phyloP scores from a whole-genome alignment of 35 echinoderm and acorn worm genomes.

The Strongylocentrotus purpuratus region DNA sequence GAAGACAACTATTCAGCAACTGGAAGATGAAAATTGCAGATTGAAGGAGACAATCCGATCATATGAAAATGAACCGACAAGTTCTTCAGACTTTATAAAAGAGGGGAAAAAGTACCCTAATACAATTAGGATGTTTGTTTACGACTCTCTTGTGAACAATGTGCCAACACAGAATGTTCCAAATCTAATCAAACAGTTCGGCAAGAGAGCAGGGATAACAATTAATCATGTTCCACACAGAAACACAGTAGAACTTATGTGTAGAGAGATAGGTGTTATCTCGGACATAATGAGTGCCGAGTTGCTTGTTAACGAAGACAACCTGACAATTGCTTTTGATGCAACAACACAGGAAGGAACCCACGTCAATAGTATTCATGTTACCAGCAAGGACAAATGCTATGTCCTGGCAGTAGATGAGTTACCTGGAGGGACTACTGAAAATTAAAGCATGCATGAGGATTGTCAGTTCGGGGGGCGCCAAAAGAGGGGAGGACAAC shows the following conservation, averaged over 20 bases:
- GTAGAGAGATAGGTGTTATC: background rate
- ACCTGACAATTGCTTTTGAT: conserved; percentile 60
- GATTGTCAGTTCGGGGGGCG: no score
- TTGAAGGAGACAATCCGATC: no score
- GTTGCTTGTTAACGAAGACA: background rate
- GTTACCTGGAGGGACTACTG: conserved; percentile 53
- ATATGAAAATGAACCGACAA: no score
- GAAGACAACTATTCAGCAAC: no score
- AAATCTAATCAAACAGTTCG: background rate
- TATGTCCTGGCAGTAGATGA: conserved; percentile 51
- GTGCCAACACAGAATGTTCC: background rate
- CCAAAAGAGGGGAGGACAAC: no score
- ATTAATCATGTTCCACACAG: background rate
- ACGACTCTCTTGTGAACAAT: background rate
- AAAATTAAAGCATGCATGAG: conserved; percentile 45
- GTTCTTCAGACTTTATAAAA: no score
- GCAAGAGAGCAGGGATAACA: background rate
- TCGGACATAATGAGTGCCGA: background rate
- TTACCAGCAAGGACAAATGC: background rate
- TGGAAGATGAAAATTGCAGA: no score
- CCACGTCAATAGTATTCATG: conserved; percentile 58
- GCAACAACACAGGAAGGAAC: conserved; percentile 65
- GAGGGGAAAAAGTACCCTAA: no score
- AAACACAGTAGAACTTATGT: background rate
- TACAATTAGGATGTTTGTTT: no score